Evolutionary conservation across 2,888 invertebrate species (phyloP).

Genomic region (Nephrotoma guestfalica): DNA sequence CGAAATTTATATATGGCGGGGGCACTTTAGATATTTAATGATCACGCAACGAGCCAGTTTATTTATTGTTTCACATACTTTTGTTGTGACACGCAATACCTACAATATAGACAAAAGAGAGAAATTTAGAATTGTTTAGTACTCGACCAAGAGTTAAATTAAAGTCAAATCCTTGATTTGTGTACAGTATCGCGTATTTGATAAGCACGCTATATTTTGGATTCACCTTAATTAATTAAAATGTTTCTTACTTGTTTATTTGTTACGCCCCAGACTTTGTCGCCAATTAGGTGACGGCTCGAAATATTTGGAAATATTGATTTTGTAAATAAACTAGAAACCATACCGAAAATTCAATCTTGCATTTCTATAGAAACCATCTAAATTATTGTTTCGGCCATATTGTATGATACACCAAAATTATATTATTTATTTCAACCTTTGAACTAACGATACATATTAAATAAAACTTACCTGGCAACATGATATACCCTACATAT

Average conservation of each 20-base stretch:
- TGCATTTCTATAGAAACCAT: not conserved
- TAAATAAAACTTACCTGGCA: not conserved
- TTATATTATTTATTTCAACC: not conserved
- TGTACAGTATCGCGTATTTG: not conserved
- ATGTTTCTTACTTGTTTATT: not conserved
- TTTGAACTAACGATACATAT: not conserved
- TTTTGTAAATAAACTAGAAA: not conserved
- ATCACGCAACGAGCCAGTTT: not conserved
- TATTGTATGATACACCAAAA: not conserved
- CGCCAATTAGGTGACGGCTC: not conserved
- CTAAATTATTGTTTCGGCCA: not conserved
- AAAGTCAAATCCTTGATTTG: not conserved
- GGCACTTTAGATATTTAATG: not conserved
- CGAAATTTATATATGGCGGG: not conserved
- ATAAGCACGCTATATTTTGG: not conserved
- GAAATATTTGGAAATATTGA: not conserved
- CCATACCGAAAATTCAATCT: not conserved
- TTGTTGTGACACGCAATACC: not conserved
- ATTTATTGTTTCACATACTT: not conserved
- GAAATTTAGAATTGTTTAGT: not conserved
- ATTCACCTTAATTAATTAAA: not conserved
- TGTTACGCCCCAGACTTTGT: not conserved
- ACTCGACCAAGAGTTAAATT: not conserved
- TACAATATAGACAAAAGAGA: not conserved
- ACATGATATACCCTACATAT: not conserved